Percentiles rank a stretch among this genome's conserved stretches.
Evolutionary conservation across 2,888 invertebrate species (phyloP).

Genomic region (Coronaproctus castanopsis): DNA sequence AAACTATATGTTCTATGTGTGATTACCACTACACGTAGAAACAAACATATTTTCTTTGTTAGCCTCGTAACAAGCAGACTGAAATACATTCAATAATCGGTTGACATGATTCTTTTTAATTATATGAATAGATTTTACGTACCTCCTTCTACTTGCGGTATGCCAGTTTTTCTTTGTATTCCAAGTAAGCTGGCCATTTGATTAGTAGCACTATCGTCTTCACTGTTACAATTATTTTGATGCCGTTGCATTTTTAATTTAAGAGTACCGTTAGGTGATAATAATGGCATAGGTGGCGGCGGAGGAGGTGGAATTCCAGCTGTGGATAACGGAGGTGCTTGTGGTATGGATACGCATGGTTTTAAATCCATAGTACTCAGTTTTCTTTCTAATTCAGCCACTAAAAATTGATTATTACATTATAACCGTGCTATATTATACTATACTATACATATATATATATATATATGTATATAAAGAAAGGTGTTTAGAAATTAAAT

Average conservation of each 20-base stretch:
- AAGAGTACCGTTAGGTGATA: slow-evolving; percentile 18
- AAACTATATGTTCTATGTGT: no score
- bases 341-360: slow-evolving; percentile 28
- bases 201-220: slow-evolving; percentile 26
- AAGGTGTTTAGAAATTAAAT: no score
- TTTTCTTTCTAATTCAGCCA: slow-evolving; percentile 21
- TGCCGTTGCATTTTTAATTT: slow-evolving; percentile 26
- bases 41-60: no score
- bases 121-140: no score
- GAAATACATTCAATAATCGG: no score
- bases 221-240: slow-evolving; percentile 5
- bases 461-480: no score
- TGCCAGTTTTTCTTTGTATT: slow-evolving; percentile 33
- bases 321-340: slow-evolving; percentile 25
- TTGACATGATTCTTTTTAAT: no score
- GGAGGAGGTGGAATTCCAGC: slow-evolving; percentile 21
- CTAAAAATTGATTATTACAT: slow-evolving; percentile 17
- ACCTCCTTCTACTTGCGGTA: slow-evolving; percentile 27
- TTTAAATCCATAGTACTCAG: slow-evolving; percentile 25
- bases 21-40: no score
- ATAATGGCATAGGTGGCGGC: slow-evolving; percentile 13
- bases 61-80: no score
- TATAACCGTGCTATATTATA: no score
- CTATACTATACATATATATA: no score
- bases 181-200: slow-evolving; percentile 39